Conservation (phyloP, 1,140 invertebrate genomes). For the Sweltsa coloradensis region DNA sequence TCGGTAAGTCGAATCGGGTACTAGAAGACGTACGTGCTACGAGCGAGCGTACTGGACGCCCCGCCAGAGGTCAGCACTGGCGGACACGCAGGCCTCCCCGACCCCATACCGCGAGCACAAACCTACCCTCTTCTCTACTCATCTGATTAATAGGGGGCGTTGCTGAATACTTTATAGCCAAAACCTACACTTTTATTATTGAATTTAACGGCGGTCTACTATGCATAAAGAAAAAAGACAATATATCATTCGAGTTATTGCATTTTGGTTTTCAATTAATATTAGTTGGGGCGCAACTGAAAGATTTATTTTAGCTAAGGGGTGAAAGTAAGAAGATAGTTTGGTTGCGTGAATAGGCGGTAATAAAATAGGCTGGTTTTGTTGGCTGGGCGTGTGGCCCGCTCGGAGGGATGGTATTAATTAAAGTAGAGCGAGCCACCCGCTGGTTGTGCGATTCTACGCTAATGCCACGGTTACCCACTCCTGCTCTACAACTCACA, state of each 20-base stretch:
- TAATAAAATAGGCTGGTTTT: slow-evolving; percentile 2
- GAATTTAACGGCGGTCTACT: not conserved
- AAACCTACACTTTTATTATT: not conserved
- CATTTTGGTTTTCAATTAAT: slow-evolving; percentile 5
- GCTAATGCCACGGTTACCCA: not conserved
- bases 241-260: not conserved
- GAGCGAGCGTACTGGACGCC: too few species aligned
- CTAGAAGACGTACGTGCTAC: too few species aligned
- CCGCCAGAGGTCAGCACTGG: too few species aligned
- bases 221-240: too few species aligned
- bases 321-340: not conserved
- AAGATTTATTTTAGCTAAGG: slow-evolving; percentile 6
- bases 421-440: not conserved
- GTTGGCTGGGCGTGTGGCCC: not conserved
- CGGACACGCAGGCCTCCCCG: too few species aligned
- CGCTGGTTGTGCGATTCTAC: too few species aligned
- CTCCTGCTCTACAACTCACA: not conserved
- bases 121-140: too few species aligned
- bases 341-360: not conserved
- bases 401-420: not conserved
- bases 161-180: too few species aligned
- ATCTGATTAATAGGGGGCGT: too few species aligned
- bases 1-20: too few species aligned
- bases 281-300: not conserved
- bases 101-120: too few species aligned